Conservation (phyloP, 1,140 invertebrate genomes). For the Microplitis mediator region DNA sequence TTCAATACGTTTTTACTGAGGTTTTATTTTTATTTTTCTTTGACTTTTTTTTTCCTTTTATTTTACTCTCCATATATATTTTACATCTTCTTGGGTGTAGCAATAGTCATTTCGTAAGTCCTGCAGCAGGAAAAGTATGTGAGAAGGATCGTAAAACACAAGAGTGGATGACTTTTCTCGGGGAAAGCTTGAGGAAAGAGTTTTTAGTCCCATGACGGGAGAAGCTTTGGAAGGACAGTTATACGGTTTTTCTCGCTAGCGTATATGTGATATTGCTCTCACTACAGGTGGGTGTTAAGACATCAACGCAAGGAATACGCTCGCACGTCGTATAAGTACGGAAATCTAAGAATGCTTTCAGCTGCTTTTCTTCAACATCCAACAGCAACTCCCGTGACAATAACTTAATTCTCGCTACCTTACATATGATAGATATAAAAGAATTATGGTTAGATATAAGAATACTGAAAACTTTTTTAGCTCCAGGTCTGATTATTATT, state of each 20-base stretch:
- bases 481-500: too few species aligned
- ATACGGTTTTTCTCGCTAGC: constrained; percentile 6
- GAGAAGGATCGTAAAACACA: constrained; percentile 30
- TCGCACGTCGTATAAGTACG: neutral
- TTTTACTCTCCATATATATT: neutral
- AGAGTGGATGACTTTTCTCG: constrained; percentile 20
- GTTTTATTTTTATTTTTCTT: neutral
- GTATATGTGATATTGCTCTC: neutral
- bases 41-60: neutral
- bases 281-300: neutral
- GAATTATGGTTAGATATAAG: too few species aligned
- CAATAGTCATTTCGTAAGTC: constrained; percentile 24
- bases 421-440: neutral
- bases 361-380: neutral
- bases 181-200: neutral
- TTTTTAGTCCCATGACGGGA: constrained; percentile 17
- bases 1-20: neutral
- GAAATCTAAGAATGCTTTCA: constrained; percentile 16
- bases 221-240: neutral
- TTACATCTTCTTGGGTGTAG: neutral
- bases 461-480: too few species aligned
- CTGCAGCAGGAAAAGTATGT: constrained; percentile 12
- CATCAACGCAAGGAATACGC: constrained; percentile 13
- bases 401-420: constrained; percentile 14
- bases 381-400: neutral